A percentile compares a stretch with the other conserved stretches of the same genome.
These are phyloP conservation scores for Brachyhypopomus gauderio DNA, from an alignment of 2,113 vertebrate genomes.

Conservation along the genomic window DNA sequence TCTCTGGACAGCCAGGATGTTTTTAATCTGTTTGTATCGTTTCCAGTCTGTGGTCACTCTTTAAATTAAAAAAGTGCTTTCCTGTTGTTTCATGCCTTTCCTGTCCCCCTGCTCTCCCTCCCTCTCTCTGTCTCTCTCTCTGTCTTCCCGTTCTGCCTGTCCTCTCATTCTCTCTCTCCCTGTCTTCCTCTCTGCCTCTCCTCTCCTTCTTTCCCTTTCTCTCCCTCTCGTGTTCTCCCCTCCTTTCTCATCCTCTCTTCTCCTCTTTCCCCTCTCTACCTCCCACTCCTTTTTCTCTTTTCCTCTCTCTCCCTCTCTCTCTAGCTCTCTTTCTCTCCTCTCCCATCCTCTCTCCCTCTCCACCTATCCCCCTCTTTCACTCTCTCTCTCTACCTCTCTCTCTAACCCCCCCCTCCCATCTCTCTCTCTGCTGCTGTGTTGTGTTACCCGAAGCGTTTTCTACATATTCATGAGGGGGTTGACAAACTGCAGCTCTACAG, in stretches of 20 bases:
- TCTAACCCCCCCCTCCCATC: slow-evolving; percentile 34
- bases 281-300: slow-evolving; percentile 46
- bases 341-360: slow-evolving; percentile 35
- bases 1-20: too few relatives aligned
- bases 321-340: slow-evolving; percentile 35
- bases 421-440: slow-evolving; percentile 25
- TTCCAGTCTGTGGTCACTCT: too few relatives aligned
- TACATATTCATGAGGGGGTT: slow-evolving; percentile 67
- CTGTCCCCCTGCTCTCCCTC: too few relatives aligned
- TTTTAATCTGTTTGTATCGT: too few relatives aligned
- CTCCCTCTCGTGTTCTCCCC: slow-evolving; percentile 39
- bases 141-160: too few relatives aligned
- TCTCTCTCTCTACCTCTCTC: slow-evolving; percentile 24
- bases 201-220: slow-evolving; percentile 40
- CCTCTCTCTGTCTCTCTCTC: too few relatives aligned
- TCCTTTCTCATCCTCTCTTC: too few relatives aligned
- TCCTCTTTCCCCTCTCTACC: slow-evolving; percentile 48
- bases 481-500: slow-evolving; percentile 68
- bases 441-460: slow-evolving; percentile 56
- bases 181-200: slow-evolving; percentile 8
- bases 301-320: slow-evolving; percentile 33
- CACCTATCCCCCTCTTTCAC: slow-evolving; percentile 48
- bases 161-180: too few relatives aligned
- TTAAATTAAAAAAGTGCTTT: too few relatives aligned
- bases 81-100: too few relatives aligned